Conservation (phyloP, 2,888 invertebrate species). For the Euplagia quadripunctaria region DNA sequence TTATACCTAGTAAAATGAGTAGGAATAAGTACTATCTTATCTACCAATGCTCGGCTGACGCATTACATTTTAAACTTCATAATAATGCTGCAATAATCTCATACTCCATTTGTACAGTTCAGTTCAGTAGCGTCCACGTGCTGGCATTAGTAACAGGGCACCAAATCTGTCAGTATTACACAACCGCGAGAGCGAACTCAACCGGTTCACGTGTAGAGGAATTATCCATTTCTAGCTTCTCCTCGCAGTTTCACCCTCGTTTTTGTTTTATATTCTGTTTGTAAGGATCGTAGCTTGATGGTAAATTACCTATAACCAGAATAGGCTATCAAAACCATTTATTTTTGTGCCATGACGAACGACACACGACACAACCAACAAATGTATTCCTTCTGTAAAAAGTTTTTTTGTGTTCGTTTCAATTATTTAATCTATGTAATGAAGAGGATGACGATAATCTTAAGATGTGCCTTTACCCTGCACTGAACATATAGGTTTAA, state of each 20-base stretch:
- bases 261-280: no score
- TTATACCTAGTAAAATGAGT: neutral
- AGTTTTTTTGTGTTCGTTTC: neutral
- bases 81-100: conserved; percentile 8
- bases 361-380: no score
- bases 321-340: neutral
- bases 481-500: no score
- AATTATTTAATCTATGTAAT: neutral
- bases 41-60: neutral
- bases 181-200: conserved; percentile 27
- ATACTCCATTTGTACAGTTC: conserved; percentile 10
- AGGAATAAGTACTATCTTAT: neutral
- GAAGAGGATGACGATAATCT: neutral
- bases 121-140: conserved; percentile 40
- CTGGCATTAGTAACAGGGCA: conserved; percentile 29
- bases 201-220: conserved; percentile 26
- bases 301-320: no score
- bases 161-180: conserved; percentile 49
- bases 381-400: no score
- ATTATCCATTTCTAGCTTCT: neutral
- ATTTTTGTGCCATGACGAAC: no score
- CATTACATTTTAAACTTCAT: conserved; percentile 1
- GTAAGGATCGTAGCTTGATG: no score
- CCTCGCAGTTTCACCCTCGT: no score
- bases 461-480: no score